Evolutionary conservation across 1,140 invertebrate species (phyloP).

Genomic region (Dermatophagoides farinae): DNA sequence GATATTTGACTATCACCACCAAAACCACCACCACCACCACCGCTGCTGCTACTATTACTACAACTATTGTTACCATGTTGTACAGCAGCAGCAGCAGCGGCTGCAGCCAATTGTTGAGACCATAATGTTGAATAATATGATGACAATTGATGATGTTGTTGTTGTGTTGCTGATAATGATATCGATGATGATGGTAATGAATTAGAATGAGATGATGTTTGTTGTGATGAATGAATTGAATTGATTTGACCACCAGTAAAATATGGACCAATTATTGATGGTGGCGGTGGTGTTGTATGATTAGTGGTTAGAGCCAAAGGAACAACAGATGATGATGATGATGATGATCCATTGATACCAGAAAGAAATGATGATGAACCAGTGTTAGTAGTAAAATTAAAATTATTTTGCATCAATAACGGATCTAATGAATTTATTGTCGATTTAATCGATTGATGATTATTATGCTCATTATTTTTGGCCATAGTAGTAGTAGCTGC

Average conservation of each 20-base stretch:
- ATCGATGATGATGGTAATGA: neutral
- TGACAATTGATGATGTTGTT: neutral
- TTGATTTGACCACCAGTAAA: too few relatives aligned
- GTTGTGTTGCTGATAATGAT: neutral
- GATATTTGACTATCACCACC: neutral
- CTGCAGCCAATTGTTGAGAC: neutral
- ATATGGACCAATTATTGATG: neutral
- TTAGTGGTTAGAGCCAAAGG: neutral
- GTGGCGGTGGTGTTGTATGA: neutral
- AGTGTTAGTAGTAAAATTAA: neutral
- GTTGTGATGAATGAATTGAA: too few relatives aligned
- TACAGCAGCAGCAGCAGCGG: neutral
- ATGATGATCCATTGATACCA: neutral
- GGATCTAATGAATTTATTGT: neutral
- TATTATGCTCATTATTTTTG: neutral
- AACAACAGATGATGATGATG: neutral
- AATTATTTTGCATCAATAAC: neutral
- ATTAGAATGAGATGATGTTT: too few relatives aligned
- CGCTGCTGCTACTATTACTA: neutral
- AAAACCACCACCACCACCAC: neutral
- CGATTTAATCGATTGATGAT: neutral
- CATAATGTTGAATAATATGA: neutral
- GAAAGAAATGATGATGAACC: neutral
- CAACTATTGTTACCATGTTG: neutral
- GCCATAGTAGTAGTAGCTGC: neutral